These are phyloP conservation scores for Cliona cf. orientalis DNA, from an alignment of 37 sponge, comb jelly and placozoan species.

Conservation along the genomic window DNA sequence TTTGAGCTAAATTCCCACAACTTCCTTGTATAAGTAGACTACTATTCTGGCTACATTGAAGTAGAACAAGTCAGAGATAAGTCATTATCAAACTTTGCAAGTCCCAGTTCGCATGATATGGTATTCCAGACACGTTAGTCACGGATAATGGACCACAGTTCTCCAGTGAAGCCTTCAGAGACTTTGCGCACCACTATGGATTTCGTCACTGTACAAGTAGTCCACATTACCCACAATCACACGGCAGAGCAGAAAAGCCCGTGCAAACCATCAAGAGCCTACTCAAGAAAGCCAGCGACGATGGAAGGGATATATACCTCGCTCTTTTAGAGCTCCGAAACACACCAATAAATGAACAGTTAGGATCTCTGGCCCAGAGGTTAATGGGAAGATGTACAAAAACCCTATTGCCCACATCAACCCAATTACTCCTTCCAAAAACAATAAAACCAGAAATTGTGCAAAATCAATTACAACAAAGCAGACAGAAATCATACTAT, in stretches of 20 bases:
- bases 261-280: slow-evolving; percentile 34
- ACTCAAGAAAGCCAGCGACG: slow-evolving; percentile 1
- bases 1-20: slow-evolving; percentile 22
- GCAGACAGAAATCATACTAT: background rate
- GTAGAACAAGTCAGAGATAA: slow-evolving; percentile 17
- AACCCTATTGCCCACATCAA: background rate
- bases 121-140: slow-evolving; percentile 10
- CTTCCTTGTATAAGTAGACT: slow-evolving; percentile 35
- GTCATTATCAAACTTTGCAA: slow-evolving; percentile 15
- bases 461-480: background rate
- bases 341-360: slow-evolving; percentile 6
- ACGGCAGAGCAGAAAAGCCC: slow-evolving; percentile 33
- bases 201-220: slow-evolving; percentile 16
- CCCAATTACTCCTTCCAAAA: slow-evolving; percentile 2
- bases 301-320: background rate
- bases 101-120: slow-evolving; percentile 16
- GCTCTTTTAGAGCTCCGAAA: slow-evolving; percentile 18
- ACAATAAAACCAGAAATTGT: slow-evolving; percentile 2
- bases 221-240: slow-evolving; percentile 36
- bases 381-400: slow-evolving; percentile 11
- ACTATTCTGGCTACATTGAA: slow-evolving; percentile 40
- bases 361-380: slow-evolving; percentile 20
- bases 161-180: background rate
- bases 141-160: slow-evolving; percentile 52
- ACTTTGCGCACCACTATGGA: slow-evolving; percentile 20